Percentiles rank a stretch among this genome's conserved stretches.
phyloP scores from a whole-genome alignment of 2,888 invertebrate genomes.

The Dryococelus australis region DNA sequence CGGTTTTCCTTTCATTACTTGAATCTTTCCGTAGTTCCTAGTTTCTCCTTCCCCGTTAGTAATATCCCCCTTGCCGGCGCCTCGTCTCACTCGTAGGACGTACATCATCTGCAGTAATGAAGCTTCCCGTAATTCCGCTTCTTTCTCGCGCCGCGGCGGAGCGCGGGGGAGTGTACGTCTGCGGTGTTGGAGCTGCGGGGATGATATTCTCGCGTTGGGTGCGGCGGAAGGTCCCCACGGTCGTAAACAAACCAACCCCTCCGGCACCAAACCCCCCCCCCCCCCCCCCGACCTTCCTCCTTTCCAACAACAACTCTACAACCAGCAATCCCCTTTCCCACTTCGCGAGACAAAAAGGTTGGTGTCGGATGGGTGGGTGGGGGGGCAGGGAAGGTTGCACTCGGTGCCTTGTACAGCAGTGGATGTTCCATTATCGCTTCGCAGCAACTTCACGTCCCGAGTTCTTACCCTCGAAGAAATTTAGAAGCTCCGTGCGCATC shows the following conservation, averaged over 20 bases:
- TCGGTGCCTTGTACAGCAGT: background rate
- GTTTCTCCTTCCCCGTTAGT: background rate
- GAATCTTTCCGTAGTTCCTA: background rate
- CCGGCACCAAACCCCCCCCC: background rate
- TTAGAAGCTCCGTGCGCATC: background rate
- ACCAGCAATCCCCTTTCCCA: background rate
- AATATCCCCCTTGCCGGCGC: background rate
- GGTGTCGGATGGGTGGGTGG: too few species aligned
- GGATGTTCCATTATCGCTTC: background rate
- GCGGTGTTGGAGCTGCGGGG: background rate
- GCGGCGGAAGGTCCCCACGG: slow-evolving; percentile 13
- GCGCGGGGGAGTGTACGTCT: background rate
- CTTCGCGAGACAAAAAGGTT: background rate
- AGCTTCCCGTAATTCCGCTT: slow-evolving; percentile 12
- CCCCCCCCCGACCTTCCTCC: background rate
- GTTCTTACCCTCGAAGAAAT: background rate
- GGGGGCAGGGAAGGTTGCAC: background rate
- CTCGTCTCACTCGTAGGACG: background rate
- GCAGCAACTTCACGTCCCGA: background rate
- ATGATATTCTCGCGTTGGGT: slow-evolving; percentile 23
- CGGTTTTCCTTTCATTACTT: slow-evolving; percentile 16
- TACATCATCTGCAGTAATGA: slow-evolving; percentile 17
- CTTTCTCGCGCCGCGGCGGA: background rate
- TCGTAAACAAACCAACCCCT: background rate
- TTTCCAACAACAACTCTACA: too few species aligned